phyloP scores from a whole-genome alignment of 1,140 invertebrate genomes.

The Drusus annulatus region DNA sequence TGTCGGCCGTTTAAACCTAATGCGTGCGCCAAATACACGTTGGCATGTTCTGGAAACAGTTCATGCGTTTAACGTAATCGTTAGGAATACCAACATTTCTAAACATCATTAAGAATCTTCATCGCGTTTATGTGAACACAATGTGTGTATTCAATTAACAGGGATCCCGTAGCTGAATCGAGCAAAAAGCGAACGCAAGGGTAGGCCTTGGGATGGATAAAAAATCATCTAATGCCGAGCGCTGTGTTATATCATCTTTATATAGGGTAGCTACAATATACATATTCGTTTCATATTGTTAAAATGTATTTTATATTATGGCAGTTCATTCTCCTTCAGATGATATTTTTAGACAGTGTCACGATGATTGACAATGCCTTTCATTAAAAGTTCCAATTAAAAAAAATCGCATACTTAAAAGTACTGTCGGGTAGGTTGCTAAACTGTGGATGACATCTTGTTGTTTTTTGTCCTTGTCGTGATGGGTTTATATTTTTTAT shows the following conservation, averaged over 20 bases:
- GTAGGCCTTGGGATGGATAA: neutral
- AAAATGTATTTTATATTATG: too few relatives aligned
- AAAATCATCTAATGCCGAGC: conserved; percentile 32
- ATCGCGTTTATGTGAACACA: conserved; percentile 43
- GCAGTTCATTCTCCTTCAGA: too few relatives aligned
- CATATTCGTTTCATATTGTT: too few relatives aligned
- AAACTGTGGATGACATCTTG: too few relatives aligned
- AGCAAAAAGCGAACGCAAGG: conserved; percentile 36
- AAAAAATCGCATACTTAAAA: too few relatives aligned
- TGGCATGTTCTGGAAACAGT: conserved; percentile 6
- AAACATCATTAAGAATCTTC: conserved; percentile 41
- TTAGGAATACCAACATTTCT: conserved; percentile 22
- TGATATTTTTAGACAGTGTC: too few relatives aligned
- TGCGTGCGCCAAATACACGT: neutral
- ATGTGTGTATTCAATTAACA: conserved; percentile 41
- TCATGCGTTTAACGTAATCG: conserved; percentile 19
- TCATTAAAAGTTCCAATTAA: too few relatives aligned
- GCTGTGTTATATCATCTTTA: neutral
- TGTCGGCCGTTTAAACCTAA: conserved; percentile 9
- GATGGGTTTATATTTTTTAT: too few relatives aligned
- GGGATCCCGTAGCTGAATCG: conserved; percentile 10
- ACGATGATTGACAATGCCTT: too few relatives aligned
- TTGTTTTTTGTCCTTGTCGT: too few relatives aligned
- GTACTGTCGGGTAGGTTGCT: too few relatives aligned
- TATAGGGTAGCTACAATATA: neutral